Percentiles rank a stretch among this genome's conserved stretches.
Evolutionary conservation across 2,888 invertebrate species (phyloP).

Genomic region (Torymus auratus): DNA sequence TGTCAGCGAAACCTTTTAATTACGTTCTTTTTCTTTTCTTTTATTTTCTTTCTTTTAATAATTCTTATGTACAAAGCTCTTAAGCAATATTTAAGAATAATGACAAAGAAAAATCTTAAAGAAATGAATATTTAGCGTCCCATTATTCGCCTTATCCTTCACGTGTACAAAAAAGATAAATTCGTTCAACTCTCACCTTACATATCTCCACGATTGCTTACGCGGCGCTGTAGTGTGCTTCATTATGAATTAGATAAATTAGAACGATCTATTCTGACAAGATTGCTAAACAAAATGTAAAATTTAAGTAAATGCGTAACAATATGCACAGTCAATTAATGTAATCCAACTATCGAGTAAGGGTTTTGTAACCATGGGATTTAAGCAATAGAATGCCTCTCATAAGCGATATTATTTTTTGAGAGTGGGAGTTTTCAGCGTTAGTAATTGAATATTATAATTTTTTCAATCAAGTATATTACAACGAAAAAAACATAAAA

Average conservation of each 20-base stretch:
- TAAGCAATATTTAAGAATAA: conserved; percentile 42
- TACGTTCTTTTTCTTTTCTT: neutral
- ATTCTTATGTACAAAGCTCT: conserved; percentile 35
- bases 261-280: conserved; percentile 47
- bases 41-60: conserved; percentile 24
- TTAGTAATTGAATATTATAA: conserved; percentile 1
- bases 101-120: conserved; percentile 13
- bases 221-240: conserved; percentile 54
- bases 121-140: conserved; percentile 39
- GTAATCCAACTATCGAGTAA: conserved; percentile 52
- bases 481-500: too few species aligned
- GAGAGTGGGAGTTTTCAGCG: conserved; percentile 7
- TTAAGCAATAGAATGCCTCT: conserved; percentile 37
- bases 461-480: conserved; percentile 36
- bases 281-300: conserved; percentile 30
- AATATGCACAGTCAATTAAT: conserved; percentile 67
- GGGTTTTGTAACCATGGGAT: conserved; percentile 29
- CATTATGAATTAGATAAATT: conserved; percentile 25
- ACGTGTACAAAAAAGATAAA: conserved; percentile 44
- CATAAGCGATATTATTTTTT: conserved; percentile 39
- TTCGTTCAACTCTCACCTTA: conserved; percentile 39
- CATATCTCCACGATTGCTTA: conserved; percentile 51
- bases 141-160: conserved; percentile 46
- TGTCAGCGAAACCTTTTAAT: conserved; percentile 14
- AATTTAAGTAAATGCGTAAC: conserved; percentile 43